These are phyloP conservation scores for Horisme vitalbata DNA, from an alignment of 2,888 invertebrate species.

Conservation along the genomic window DNA sequence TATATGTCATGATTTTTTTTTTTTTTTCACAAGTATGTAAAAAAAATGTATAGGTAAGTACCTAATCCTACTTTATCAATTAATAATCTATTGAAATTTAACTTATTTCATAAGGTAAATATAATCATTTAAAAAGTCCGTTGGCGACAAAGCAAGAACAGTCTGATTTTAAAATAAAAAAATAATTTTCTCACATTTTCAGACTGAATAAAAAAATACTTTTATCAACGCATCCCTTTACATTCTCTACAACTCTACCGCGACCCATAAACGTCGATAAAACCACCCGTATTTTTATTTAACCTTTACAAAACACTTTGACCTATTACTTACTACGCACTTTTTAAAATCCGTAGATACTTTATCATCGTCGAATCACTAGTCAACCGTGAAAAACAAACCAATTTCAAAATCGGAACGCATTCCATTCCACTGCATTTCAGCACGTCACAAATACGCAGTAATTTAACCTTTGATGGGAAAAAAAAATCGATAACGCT, in stretches of 20 bases:
- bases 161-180: no score
- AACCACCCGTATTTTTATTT: slow-evolving; percentile 8
- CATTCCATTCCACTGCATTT: slow-evolving; percentile 27
- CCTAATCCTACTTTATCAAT: no score
- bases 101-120: no score
- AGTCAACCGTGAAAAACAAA: slow-evolving; percentile 25
- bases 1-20: no score
- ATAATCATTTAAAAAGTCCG: no score
- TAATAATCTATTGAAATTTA: no score
- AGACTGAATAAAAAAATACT: neutral
- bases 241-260: slow-evolving; percentile 1
- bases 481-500: slow-evolving; percentile 21
- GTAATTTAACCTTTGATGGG: slow-evolving; percentile 14
- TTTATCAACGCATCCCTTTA: neutral
- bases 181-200: neutral
- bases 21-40: no score
- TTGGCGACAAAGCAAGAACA: no score
- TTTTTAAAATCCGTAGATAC: slow-evolving; percentile 3
- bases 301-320: slow-evolving; percentile 8
- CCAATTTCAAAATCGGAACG: slow-evolving; percentile 23
- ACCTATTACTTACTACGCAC: slow-evolving; percentile 13
- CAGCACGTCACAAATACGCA: slow-evolving; percentile 22
- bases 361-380: slow-evolving; percentile 8
- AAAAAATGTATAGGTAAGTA: no score
- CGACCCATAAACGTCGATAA: slow-evolving; percentile 7